Conservation (phyloP, 2,113 vertebrate species). For the Actenoides lindsayi region DNA sequence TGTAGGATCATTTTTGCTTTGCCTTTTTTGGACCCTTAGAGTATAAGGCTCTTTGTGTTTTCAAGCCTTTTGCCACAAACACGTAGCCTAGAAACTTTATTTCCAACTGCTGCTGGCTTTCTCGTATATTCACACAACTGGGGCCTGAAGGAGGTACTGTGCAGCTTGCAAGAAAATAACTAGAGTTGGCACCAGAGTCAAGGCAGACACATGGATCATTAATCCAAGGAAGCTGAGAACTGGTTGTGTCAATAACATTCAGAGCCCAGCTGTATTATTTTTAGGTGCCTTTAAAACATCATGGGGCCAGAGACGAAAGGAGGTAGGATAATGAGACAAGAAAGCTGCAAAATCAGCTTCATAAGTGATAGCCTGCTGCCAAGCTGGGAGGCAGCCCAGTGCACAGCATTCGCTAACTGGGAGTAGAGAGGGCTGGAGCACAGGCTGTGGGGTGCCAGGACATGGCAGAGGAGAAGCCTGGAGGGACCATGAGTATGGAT, state of each 20-base stretch:
- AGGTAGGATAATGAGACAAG: background rate
- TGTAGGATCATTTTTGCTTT: background rate
- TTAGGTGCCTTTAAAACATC: background rate
- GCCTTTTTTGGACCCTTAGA: background rate
- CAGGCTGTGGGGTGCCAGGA: background rate
- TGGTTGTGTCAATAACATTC: background rate
- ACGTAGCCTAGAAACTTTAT: background rate
- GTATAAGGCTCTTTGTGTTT: background rate
- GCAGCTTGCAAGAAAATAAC: background rate
- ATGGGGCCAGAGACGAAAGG: background rate
- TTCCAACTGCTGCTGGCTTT: background rate
- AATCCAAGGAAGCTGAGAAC: background rate
- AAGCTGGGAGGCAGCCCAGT: background rate
- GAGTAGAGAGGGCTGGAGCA: background rate
- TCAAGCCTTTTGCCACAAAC: background rate
- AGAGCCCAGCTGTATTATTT: background rate
- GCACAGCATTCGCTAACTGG: background rate
- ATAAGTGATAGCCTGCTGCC: background rate
- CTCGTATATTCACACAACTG: accelerated
- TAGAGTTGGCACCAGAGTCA: background rate
- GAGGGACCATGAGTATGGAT: accelerated
- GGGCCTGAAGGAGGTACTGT: background rate
- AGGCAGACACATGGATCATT: background rate
- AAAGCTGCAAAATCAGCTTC: background rate
- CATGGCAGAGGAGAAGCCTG: background rate